These are phyloP conservation scores for Thermophis baileyi DNA, from an alignment of 2,113 vertebrate genomes.

Conservation along the genomic window DNA sequence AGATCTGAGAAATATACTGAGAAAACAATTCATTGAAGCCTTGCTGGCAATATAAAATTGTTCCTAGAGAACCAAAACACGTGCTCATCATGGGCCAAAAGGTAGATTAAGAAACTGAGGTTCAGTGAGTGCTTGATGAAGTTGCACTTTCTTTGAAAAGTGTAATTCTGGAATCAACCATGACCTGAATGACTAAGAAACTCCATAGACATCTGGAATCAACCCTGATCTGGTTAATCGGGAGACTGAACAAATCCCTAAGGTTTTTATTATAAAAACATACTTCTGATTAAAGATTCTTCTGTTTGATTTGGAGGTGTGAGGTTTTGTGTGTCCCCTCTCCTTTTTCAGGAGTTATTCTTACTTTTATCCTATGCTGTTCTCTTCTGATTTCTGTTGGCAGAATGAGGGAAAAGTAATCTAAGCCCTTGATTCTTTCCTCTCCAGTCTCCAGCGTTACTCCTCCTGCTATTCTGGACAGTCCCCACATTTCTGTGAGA, in stretches of 20 bases:
- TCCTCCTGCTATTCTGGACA: not conserved
- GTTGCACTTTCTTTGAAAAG: not conserved
- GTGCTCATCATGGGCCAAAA: not conserved
- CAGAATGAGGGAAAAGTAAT: not conserved
- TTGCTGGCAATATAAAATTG: not conserved
- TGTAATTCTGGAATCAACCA: not conserved
- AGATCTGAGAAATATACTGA: not conserved
- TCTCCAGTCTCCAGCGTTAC: not conserved
- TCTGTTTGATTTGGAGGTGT: not conserved
- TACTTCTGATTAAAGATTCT: not conserved
- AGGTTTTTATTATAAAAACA: not conserved
- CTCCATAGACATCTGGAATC: not conserved
- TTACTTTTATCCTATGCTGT: not conserved
- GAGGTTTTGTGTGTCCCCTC: not conserved
- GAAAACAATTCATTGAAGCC: not conserved
- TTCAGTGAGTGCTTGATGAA: not conserved
- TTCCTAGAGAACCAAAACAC: not conserved
- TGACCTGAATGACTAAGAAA: not conserved
- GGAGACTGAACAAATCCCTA: not conserved
- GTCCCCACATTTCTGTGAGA: not conserved
- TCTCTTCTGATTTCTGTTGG: not conserved
- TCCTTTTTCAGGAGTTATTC: not conserved
- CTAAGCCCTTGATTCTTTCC: not conserved
- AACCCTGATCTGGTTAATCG: not conserved
- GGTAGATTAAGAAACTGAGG: not conserved